Percentiles rank a stretch among this genome's conserved stretches.
Conservation (phyloP, 2,113 vertebrate species). For the Platysteira castanea region DNA sequence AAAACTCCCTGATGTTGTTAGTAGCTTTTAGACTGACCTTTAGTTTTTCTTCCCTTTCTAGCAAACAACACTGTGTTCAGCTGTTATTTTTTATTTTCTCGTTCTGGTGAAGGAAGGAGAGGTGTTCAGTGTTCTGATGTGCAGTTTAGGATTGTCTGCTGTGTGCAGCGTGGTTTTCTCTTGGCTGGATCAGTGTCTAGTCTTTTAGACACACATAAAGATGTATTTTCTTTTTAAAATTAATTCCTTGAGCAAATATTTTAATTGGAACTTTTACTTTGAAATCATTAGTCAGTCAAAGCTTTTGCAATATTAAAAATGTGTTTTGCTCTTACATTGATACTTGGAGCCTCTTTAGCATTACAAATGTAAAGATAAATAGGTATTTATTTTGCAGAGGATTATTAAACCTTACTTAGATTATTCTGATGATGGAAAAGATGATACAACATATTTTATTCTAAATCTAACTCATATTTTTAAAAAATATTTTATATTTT, state of each 20-base stretch:
- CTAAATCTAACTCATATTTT: background rate
- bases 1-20: background rate
- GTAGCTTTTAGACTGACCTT: background rate
- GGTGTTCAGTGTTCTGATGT: background rate
- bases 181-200: background rate
- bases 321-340: background rate
- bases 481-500: fast-evolving
- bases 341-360: background rate
- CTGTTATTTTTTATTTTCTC: background rate
- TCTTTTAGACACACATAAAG: background rate
- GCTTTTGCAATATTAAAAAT: background rate
- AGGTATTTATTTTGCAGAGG: background rate
- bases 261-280: background rate
- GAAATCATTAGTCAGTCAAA: background rate
- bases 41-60: background rate
- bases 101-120: background rate
- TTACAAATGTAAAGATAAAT: background rate
- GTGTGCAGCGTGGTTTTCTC: background rate
- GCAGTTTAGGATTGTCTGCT: background rate
- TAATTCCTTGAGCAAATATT: background rate
- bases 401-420: background rate
- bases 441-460: background rate
- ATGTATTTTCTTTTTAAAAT: background rate
- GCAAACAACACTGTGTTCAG: background rate
- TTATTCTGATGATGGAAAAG: background rate